Base-by-base conservation (phyloP, 2,113 vertebrate species). In the Balaenoptera acutorostrata region DNA sequence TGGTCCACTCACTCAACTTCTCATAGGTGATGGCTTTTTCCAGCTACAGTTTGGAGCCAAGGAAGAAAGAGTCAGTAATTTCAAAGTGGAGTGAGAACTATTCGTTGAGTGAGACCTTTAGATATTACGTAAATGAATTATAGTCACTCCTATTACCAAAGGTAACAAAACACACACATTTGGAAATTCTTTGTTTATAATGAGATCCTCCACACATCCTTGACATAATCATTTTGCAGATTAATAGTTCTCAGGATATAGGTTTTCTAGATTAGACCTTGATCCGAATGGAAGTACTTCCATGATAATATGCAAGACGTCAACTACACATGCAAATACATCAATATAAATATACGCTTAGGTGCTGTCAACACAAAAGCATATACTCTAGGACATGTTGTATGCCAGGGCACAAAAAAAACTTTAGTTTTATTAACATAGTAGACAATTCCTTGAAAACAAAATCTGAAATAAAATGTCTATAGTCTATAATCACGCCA, bases 1-100 rank as follows among this genome's bases (percentile, higher is more conserved):
- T 83, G 46, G 98, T 99, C 99, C 99, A 99, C 33, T 99, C 98
- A 23, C 87, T 77, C 88, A 99, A 18, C n/a, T 99, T 99, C 61
- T 99, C 98, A 1, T 98, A 99, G 0, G 99, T 99, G 84, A 99
- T 80, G 84, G 97, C 92, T 82, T 97, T 97, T 98, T 99, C 99
- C 69, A 99, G 97, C 99, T 99, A 97, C 12, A 80, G 33, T 75
- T 89, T 33, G 86, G 68, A 78, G 97, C 14, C 75, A 96, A 94
- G 82, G 31, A 84, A 83, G 44, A 80, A 63, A 92, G 87, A 18
- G 11, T 93, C 84, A 90, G 75, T 95, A 88, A 69, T 66, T 82
- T 88, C 93, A 33, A 27, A 72, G 68, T 18, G 18, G 11, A 66
- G 74, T 64, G 66, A 31, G 5, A 84, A 80, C 25, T 39, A 27